Base-by-base conservation (phyloP, 2,888 invertebrate genomes). In the Palloptera scutellata region DNA sequence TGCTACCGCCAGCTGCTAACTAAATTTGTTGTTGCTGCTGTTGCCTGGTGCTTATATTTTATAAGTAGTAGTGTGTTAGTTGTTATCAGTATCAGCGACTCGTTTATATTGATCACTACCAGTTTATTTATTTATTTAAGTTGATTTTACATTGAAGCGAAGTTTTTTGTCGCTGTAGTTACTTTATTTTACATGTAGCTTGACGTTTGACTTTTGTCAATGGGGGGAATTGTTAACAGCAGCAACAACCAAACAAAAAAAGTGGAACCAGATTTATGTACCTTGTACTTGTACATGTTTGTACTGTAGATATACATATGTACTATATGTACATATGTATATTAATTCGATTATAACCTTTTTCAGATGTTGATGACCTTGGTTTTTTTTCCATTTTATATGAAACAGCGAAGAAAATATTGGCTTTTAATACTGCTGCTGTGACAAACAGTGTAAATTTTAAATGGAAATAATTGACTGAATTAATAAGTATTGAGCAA, bases 31-130 rank as follows among this genome's bases (percentile, higher is more conserved):
- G 40, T 30, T 48, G 53, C 15, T 52, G 48, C 30, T 62, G 51
- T 54, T 69, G 67, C 61, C 70, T 74, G 72, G 66, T 67, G 68
- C 30, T n/a, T n/a, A n/a, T n/a, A n/a, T n/a, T n/a, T n/a, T 30
- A 30, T 30, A 30, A 4, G 30, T 30, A 30, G 30, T 30, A 30
- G 30, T 30, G 30, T 30, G 30, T 30, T 30, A 30, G 30, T 66
- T 48, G 48, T 48, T 48, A 48, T 48, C 48, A 48, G 48, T 15
- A n/a, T 12, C 15, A 48, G 13, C 8, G 48, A 48, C 48, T 48
- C 48, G 48, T 48, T 48, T 48, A 48, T 48, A 48, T 48, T 48
- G 48, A 48, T 48, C 48, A 48, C 48, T 48, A 48, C 48, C 48
- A 48, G 48, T 48, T 48, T 48, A n/a, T 30, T 30, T 30, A 30